Base-by-base conservation (phyloP, 2,113 vertebrate genomes). In the Lepisosteus osseus region DNA sequence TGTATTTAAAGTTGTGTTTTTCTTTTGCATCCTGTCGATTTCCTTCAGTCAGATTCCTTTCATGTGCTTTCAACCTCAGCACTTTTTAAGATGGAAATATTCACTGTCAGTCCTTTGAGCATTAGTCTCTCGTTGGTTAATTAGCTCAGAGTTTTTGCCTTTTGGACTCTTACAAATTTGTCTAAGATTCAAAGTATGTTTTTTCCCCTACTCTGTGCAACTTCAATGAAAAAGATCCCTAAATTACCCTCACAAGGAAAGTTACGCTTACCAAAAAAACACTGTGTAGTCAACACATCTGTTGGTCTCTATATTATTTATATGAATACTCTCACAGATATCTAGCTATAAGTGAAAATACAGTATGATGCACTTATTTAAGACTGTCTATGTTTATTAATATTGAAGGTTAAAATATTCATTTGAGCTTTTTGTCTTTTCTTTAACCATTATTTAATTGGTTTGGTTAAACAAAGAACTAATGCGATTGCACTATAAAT, bases 121-220 rank as follows among this genome's bases (percentile, higher is more conserved):
- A 29, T 63, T 47, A 12, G 40, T 42, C 15, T 63, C 45, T 13
- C 14, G 62, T 17, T 61, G 45, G 2, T 62, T 65, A 15, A 72
- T 68, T 73, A 73, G 44, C 44, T 51, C 12, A 65, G 12, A 6
- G 3, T 42, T 29, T 45, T 62, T 54, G 14, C 8, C 6, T 45
- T 56, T 61, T 61, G 40, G 43, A n/a, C 7, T 12, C 63, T 65
- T 41, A n/a, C 51, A 43, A 29, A 43, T 5, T 54, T 72, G 61
- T 64, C 45, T 29, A 17, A 66, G 51, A 17, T 54, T 41, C 65
- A 68, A 41, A 43, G 45, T 43, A 42, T 43, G 51, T 73, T 73
- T 57, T 59, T 41, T 45, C 4, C 4, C 41, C 15, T 13, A 43
- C 17, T 41, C 41, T 14, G 54, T 65, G 61, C 8, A 8, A 29